Evolutionary conservation across 1,140 invertebrate species (phyloP), one percentile per base, ranked within the genome.

Genomic region (Atta colombica): DNA sequence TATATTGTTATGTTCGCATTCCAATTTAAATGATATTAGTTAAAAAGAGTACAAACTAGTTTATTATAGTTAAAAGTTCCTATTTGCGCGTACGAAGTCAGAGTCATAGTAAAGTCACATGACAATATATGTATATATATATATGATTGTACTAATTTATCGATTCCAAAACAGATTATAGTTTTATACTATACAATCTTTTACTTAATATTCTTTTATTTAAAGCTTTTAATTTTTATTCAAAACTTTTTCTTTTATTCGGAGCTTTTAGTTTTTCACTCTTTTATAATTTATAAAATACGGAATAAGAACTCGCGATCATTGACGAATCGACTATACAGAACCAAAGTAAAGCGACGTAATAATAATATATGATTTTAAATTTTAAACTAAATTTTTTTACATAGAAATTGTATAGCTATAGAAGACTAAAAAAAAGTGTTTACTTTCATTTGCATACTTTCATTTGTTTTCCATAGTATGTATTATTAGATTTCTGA

Each of bases 1-100:
- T 31, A 31, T 31, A 31, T 21, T 14, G 4, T 74, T 66, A 39
- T 53, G 14, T 35, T 21, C 8, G 16, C 77, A 81, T 81, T 81
- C 65, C 65, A 68, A 66, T 45, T 45, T 39, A 0, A 7, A 35
- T 0, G 5, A 25, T 10, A 39, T 49, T 69, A 39, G n/a, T 69
- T 69, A 28, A 80, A 16, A 21, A 28, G 3, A 55, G 31, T 14
- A 68, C 1, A 80, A 55, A 35, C 10, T 68, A 55, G 14, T 60
- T 68, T 80, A 1, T 71, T 45, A 10, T 45, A 10, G 0, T 45
- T 45, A 10, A 45, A 45, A 6, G 10, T 81, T 69, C 8, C 18
- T 49, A 61, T 45, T 68, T 35, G 10, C 5, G 14, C 10, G 6
- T 55, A 16, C 18, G 2, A 80, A 69, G 53, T 14, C 65, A 55